phyloP scores from a whole-genome alignment of 2,888 invertebrate species.

The Andrena dorsata region DNA sequence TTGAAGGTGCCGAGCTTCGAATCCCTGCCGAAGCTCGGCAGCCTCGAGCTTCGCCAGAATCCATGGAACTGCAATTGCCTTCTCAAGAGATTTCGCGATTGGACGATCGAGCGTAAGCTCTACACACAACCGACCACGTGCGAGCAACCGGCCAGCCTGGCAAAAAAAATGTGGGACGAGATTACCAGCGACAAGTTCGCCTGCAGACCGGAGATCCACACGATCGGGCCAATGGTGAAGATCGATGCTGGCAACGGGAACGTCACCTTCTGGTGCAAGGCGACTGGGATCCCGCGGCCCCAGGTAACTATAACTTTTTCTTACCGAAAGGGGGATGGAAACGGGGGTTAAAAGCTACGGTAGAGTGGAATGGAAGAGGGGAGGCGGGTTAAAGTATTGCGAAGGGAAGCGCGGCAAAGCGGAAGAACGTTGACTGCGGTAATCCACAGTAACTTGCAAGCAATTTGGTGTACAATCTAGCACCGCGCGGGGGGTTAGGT shows the following conservation, averaged over 20 bases:
- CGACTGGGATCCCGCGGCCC: slow-evolving; percentile 91
- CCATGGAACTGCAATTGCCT: slow-evolving; percentile 96
- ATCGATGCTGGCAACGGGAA: slow-evolving; percentile 88
- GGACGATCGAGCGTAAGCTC: slow-evolving; percentile 90
- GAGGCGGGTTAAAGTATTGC: slow-evolving; percentile 16
- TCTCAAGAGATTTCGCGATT: slow-evolving; percentile 92
- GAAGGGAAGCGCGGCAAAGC: slow-evolving; percentile 5
- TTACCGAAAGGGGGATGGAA: neutral
- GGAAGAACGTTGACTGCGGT: slow-evolving; percentile 28
- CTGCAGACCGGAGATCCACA: slow-evolving; percentile 90
- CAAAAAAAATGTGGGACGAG: slow-evolving; percentile 91
- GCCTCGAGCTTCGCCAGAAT: slow-evolving; percentile 92
- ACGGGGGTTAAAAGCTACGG: neutral
- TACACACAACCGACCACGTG: slow-evolving; percentile 92
- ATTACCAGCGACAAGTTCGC: slow-evolving; percentile 91
- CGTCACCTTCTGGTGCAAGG: slow-evolving; percentile 91
- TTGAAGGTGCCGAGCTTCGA: slow-evolving; percentile 89
- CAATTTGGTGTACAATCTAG: slow-evolving; percentile 47
- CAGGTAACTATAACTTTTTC: slow-evolving; percentile 85
- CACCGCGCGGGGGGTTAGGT: slow-evolving; percentile 24
- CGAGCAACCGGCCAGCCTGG: slow-evolving; percentile 89
- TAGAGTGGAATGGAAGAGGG: neutral
- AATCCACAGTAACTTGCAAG: slow-evolving; percentile 37
- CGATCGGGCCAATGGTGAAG: slow-evolving; percentile 85
- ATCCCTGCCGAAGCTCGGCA: slow-evolving; percentile 89